Evolutionary conservation across 2,888 invertebrate species (phyloP).

Genomic region (Caenorhabditis sp.): DNA sequence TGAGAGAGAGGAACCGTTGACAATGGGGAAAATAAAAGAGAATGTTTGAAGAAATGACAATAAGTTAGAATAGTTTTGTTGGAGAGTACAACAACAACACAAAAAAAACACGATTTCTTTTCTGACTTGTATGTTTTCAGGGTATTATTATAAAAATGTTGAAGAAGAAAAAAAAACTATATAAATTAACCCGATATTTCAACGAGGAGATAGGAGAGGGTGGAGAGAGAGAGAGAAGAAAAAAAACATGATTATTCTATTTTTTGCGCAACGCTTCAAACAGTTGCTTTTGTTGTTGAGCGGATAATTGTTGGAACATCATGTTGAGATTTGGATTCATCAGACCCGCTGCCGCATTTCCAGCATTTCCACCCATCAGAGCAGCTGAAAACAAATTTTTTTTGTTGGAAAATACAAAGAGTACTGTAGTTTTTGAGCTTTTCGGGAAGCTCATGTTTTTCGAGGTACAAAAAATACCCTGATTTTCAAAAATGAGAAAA

Average conservation of each 20-base stretch:
- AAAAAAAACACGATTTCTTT: too few species aligned
- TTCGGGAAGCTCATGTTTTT: background rate
- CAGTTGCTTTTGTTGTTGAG: conserved; percentile 21
- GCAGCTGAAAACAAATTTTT: conserved; percentile 5
- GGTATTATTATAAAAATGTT: too few species aligned
- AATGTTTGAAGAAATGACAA: too few species aligned
- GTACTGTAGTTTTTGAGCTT: background rate
- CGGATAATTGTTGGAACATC: conserved; percentile 12
- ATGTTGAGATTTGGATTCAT: conserved; percentile 19
- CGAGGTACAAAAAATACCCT: background rate
- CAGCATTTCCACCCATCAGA: conserved; percentile 2
- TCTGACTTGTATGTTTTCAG: too few species aligned
- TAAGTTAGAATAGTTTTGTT: too few species aligned
- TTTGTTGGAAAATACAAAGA: too few species aligned
- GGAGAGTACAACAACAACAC: too few species aligned
- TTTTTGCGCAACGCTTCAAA: conserved; percentile 9
- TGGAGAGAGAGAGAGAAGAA: background rate
- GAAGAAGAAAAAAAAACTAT: background rate
- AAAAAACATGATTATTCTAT: background rate
- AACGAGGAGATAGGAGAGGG: background rate
- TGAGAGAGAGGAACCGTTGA: too few species aligned
- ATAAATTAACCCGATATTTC: background rate
- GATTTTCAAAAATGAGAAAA: background rate
- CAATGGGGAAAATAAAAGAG: too few species aligned
- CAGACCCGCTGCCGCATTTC: background rate